These are phyloP conservation scores for Tetramorium parvispinum DNA, from an alignment of 1,140 invertebrate species.

Conservation along the genomic window DNA sequence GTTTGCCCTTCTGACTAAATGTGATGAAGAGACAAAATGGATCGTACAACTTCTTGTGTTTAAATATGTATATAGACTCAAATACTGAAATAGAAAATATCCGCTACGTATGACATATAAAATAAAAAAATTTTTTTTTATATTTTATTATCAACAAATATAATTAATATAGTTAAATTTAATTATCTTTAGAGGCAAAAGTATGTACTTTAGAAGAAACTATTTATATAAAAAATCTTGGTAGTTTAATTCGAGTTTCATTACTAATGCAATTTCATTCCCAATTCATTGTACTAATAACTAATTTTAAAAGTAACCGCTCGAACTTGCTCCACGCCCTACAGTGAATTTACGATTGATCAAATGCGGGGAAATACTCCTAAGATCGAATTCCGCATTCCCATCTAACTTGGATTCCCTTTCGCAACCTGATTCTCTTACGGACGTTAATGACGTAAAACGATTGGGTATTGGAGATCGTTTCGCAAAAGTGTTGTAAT, in stretches of 20 bases:
- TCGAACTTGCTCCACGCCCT: neutral
- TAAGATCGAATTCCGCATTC: constrained; percentile 59
- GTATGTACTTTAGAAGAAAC: neutral
- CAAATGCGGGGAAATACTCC: constrained; percentile 27
- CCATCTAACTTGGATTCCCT: constrained; percentile 55
- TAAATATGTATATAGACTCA: neutral
- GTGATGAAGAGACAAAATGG: neutral
- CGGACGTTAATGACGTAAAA: constrained; percentile 41
- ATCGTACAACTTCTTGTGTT: neutral
- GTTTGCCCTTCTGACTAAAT: neutral
- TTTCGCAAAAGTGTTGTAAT: constrained; percentile 46
- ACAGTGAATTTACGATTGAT: constrained; percentile 41
- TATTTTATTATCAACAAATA: neutral
- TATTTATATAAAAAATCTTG: neutral
- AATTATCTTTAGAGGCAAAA: neutral
- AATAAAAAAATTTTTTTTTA: neutral
- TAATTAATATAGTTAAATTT: neutral
- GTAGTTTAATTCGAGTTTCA: neutral
- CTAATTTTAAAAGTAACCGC: constrained; percentile 42
- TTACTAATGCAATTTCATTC: neutral
- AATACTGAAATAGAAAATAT: neutral
- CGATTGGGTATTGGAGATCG: constrained; percentile 59
- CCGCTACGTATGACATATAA: too few species aligned
- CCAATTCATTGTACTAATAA: constrained; percentile 14
- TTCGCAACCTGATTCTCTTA: constrained; percentile 56